Base-by-base conservation (phyloP, 2,888 invertebrate species). In the Tortricodes alternella region DNA sequence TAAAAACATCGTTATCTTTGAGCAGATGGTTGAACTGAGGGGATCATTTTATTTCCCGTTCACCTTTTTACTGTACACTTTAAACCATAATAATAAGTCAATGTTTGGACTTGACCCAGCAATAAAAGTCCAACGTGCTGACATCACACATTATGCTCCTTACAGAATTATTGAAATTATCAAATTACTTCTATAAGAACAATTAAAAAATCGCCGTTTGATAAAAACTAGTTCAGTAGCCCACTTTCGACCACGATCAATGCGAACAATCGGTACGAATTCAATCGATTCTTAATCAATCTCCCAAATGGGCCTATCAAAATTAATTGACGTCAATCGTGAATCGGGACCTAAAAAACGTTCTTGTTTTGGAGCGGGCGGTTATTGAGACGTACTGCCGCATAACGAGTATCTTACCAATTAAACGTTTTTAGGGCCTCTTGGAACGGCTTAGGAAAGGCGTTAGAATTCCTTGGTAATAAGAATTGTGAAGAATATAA, bases 281-380 rank as follows among this genome's bases (percentile, higher is more conserved):
- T 50, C 53, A 53, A 80, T 82, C 80, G 80, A 83, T 79, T 80
- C 80, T 82, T 82, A 83, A 85, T 83, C 81, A 81, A 83, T 82
- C 82, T 82, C 77, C 69, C 68, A 79, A 82, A 80, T 80, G 78
- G 78, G 76, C 78, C 76, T 79, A 82, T 85, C 81, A 80, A 83
- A 80, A 78, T 84, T 86, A 85, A 87, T 85, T 85, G 85, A 82
- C 83, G 76, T 83, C 80, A 77, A 78, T 78, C 66, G 66, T 73
- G 75, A 75, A 56, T 44, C 56, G 71, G 70, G 66, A 73, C 67
- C 68, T 76, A 69, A 78, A 78, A 80, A 74, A 65, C 60, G 59
- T 62, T 64, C 63, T 61, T 63, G 66, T 62, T 62, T 68, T 67
- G 56, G 48, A 60, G 41, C 55, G 59, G 64, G 62, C 62, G 65